Evolutionary conservation across 1,140 invertebrate species (phyloP).

Genomic region (Pristionchus pacificus): DNA sequence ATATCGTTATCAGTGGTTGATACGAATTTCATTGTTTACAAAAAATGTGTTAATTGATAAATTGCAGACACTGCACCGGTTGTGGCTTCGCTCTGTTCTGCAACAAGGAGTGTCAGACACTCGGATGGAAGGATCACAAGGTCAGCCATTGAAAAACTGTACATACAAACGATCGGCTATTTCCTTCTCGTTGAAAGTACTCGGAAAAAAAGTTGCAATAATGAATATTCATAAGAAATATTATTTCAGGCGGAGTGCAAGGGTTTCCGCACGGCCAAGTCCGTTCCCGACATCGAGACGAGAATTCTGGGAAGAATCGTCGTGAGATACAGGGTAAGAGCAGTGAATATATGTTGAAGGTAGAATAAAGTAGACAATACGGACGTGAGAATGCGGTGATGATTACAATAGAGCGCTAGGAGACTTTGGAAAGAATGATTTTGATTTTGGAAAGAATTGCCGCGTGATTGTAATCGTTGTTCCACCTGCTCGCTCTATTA

Average conservation of each 20-base stretch:
- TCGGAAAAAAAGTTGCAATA: not conserved
- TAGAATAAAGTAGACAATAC: no score
- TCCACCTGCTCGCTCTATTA: no score
- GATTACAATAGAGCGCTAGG: no score
- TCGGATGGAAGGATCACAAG: slow-evolving; percentile 45
- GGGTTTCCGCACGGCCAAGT: slow-evolving; percentile 35
- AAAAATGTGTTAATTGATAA: not conserved
- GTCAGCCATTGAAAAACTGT: no score
- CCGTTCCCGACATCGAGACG: slow-evolving; percentile 44
- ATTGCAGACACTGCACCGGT: slow-evolving; percentile 29
- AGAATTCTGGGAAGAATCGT: slow-evolving; percentile 51
- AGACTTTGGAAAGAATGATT: no score
- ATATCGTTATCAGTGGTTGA: no score
- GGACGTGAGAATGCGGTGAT: no score
- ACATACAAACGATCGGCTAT: no score
- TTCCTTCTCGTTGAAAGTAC: not conserved
- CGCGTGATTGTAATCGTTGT: no score
- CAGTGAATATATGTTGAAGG: no score
- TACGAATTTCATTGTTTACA: not conserved
- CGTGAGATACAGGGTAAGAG: slow-evolving; percentile 43
- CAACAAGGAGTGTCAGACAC: slow-evolving; percentile 43
- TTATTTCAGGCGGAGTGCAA: slow-evolving; percentile 38
- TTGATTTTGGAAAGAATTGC: no score
- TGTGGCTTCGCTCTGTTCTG: slow-evolving; percentile 45
- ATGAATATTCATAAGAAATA: not conserved